Base-by-base conservation (phyloP, 2,888 invertebrate species). In the Lepas anatifera region DNA sequence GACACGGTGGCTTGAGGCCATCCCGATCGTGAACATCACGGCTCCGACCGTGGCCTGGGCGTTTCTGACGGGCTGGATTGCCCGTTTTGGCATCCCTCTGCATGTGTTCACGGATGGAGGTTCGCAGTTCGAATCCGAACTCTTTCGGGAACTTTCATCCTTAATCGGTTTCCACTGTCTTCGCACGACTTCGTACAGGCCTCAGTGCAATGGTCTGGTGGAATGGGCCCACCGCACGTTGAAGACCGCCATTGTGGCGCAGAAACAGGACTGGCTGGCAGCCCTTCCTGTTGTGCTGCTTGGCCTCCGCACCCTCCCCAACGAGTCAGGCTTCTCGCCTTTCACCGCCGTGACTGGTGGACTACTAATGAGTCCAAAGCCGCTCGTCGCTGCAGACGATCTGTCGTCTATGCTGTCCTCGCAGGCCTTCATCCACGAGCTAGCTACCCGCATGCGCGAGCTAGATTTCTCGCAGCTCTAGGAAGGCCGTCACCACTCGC, bases 201-300 rank as follows among this genome's bases (percentile, higher is more conserved):
- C 80, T 41, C 74, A 76, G 63, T 73, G 78, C 1, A 81, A 81
- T 70, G 80, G 79, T 3, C 75, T 80, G 68, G 76, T 81, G 7
- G 80, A 81, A 72, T 73, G 80, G 13, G 77, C 78, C 70, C 81
- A 82, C 73, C 74, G 80, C 1, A 76, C 77, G 16, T 72, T 81
- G 68, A 81, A 80, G 75, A 75, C 79, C 0, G 77, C 81, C 0
- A 73, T 79, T 35, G 76, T 69, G 68, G 76, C 76, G 69, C 74
- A 76, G 35, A 66, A 70, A 2, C 68, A 67, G 25, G 52, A 73
- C 46, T 79, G 79, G 77, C 63, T 73, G 1, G 73, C 74, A 7
- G 70, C 71, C 6, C 74, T 81, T 29, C 78, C 79, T 0, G 72
- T 74, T 4, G 76, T 79, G 18, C 72, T 80, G 6, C 73, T 80